Evolutionary conservation across 2,888 invertebrate genomes (phyloP).

Genomic region (Nezara viridula): DNA sequence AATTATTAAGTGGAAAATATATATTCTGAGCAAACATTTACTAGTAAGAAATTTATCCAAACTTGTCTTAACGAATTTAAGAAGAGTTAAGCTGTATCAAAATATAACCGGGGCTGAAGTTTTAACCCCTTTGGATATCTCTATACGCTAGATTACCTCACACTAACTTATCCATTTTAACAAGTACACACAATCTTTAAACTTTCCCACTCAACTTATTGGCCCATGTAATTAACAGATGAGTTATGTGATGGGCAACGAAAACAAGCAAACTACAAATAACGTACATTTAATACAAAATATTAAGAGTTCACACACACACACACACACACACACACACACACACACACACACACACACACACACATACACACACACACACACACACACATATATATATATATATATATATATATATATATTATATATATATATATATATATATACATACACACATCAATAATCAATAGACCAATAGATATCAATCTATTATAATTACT

Average conservation of each 20-base stretch:
- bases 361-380: too few relatives aligned
- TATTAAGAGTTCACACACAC: too few relatives aligned
- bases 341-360: too few relatives aligned
- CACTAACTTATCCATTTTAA: not conserved
- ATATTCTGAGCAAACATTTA: not conserved
- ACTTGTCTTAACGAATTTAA: constrained; percentile 23
- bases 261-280: too few relatives aligned
- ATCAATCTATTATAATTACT: too few relatives aligned
- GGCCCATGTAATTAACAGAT: not conserved
- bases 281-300: too few relatives aligned
- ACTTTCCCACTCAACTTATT: not conserved
- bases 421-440: too few relatives aligned
- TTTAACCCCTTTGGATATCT: not conserved
- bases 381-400: too few relatives aligned
- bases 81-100: not conserved
- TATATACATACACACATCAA: too few relatives aligned
- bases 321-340: too few relatives aligned
- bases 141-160: not conserved
- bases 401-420: too few relatives aligned
- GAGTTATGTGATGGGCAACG: not conserved
- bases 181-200: not conserved
- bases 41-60: not conserved
- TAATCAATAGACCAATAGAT: too few relatives aligned
- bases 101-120: not conserved
- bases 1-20: not conserved